A percentile compares a stretch with the other conserved stretches of the same genome.
These are phyloP conservation scores for Panthera uncia DNA, from an alignment of 2,113 vertebrate genomes.

Conservation along the genomic window DNA sequence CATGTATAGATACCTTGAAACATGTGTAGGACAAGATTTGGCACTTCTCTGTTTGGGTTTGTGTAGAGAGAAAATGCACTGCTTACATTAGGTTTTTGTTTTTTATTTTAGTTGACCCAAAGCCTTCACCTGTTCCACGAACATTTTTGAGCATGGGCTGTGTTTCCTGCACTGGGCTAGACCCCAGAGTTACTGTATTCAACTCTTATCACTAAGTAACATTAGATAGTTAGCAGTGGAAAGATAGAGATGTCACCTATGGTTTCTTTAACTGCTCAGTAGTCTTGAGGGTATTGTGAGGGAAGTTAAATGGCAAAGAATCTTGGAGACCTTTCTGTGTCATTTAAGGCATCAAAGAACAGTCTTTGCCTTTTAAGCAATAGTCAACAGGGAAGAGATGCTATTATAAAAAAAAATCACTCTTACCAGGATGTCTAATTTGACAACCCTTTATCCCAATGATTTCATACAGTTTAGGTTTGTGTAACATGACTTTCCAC, in stretches of 20 bases:
- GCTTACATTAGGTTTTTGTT: not conserved
- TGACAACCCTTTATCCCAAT: not conserved
- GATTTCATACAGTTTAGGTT: not conserved
- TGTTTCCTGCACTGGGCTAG: not conserved
- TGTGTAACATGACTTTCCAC: constrained; percentile 3
- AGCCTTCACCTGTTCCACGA: not conserved
- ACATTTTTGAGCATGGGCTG: not conserved
- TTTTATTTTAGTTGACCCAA: not conserved
- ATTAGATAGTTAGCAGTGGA: not conserved
- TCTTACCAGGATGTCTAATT: not conserved
- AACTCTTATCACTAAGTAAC: not conserved
- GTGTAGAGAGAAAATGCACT: not conserved
- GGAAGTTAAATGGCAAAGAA: not conserved
- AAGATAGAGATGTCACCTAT: not conserved
- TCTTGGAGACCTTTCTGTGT: not conserved
- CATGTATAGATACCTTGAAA: not conserved
- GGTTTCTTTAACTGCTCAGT: not conserved
- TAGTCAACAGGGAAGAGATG: not conserved
- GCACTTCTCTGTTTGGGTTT: not conserved
- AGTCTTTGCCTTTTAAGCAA: constrained; percentile 18
- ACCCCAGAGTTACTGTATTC: not conserved
- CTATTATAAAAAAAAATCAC: not conserved
- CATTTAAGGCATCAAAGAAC: not conserved
- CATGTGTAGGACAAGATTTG: not conserved
- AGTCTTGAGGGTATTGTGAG: not conserved